These are phyloP conservation scores for Cottoperca gobio DNA, from an alignment of 2,797 vertebrate genomes.

Conservation along the genomic window DNA sequence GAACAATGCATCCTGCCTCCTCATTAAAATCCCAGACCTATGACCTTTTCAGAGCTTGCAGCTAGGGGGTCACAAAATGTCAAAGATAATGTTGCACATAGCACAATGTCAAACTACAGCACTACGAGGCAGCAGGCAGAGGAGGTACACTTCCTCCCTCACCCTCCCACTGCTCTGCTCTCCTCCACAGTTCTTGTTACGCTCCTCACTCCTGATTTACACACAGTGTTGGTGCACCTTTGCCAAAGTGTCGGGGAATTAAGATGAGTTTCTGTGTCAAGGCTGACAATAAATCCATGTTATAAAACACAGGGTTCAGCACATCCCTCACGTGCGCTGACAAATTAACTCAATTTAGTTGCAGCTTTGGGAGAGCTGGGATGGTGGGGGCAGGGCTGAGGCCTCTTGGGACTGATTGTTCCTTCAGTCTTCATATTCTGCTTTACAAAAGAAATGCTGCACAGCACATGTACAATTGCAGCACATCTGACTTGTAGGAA, in stretches of 20 bases:
- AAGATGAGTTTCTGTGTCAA: conserved; percentile 67
- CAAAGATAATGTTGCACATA: conserved; percentile 40
- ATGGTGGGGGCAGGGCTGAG: background rate
- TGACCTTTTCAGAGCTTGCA: conserved; percentile 51
- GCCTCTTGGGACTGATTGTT: conserved; percentile 29
- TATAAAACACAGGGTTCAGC: conserved; percentile 64
- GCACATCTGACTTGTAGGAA: no score
- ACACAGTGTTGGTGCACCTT: conserved; percentile 5
- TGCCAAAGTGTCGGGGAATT: conserved; percentile 67
- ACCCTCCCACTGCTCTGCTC: background rate
- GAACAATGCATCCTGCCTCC: conserved; percentile 25
- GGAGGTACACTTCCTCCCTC: conserved; percentile 6
- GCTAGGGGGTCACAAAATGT: conserved; percentile 58
- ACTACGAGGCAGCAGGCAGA: conserved; percentile 3
- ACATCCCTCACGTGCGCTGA: conserved; percentile 32
- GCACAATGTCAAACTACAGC: conserved; percentile 24
- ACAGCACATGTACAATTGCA: no score
- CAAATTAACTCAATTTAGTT: conserved; percentile 45
- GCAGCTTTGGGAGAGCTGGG: conserved; percentile 21
- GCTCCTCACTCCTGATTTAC: conserved; percentile 58
- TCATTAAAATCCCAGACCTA: conserved; percentile 56
- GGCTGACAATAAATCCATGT: conserved; percentile 73
- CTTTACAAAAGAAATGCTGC: no score
- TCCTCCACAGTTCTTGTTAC: conserved; percentile 14
- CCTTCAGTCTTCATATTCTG: no score